phyloP scores from a whole-genome alignment of 2,797 vertebrate genomes.

The Threskiornis aethiopicus region DNA sequence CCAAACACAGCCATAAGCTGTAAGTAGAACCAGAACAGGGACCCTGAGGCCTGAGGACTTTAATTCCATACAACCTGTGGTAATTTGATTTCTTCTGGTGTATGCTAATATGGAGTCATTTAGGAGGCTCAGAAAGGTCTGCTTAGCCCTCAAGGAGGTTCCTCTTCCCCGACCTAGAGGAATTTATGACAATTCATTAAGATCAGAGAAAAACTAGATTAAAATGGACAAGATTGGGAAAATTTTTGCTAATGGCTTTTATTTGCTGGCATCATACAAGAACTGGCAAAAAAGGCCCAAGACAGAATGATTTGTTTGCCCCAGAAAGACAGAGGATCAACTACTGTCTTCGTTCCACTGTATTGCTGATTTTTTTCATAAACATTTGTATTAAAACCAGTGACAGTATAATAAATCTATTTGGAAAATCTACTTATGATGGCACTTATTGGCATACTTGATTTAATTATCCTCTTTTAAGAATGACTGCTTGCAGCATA shows the following conservation, averaged over 20 bases:
- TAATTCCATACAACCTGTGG: not conserved
- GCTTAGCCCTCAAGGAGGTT: not conserved
- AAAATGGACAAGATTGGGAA: not conserved
- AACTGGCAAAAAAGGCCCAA: not conserved
- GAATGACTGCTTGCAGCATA: not conserved
- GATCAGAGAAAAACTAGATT: not conserved
- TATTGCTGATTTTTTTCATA: not conserved
- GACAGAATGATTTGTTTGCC: not conserved
- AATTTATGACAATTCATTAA: not conserved
- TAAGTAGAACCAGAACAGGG: not conserved
- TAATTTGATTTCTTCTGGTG: not conserved
- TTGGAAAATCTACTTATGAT: conserved; percentile 8
- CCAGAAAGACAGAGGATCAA: not conserved
- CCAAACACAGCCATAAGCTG: not conserved
- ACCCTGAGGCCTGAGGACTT: not conserved
- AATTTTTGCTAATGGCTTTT: not conserved
- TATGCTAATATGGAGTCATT: not conserved
- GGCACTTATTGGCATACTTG: not conserved
- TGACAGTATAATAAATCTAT: conserved; percentile 1
- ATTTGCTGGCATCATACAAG: not conserved
- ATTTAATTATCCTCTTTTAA: not conserved
- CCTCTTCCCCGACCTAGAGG: not conserved
- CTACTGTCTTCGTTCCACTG: not conserved
- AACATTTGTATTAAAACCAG: not conserved
- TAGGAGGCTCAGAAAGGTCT: not conserved